These are phyloP conservation scores for Neuroscelio doddi DNA, from an alignment of 2,888 invertebrate species.

Conservation along the genomic window DNA sequence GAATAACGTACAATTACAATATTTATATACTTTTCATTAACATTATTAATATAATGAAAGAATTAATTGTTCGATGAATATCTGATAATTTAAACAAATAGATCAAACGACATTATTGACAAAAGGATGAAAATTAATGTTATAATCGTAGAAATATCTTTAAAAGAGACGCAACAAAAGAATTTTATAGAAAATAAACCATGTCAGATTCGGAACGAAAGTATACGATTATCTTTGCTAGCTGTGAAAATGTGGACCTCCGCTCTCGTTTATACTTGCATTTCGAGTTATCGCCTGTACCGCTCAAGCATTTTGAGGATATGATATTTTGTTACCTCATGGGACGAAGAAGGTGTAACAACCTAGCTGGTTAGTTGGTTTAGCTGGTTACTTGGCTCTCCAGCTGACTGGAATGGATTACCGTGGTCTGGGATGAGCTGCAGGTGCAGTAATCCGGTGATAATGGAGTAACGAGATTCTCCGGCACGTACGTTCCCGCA, in stretches of 20 bases:
- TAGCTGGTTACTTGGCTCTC: slow-evolving; percentile 23
- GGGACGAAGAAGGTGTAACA: slow-evolving; percentile 11
- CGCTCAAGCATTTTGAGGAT: slow-evolving; percentile 48
- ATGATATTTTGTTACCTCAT: slow-evolving; percentile 51
- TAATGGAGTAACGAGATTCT: slow-evolving; percentile 70
- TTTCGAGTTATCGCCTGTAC: slow-evolving; percentile 15
- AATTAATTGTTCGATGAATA: no score
- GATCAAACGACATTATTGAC: no score
- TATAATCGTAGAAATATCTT: slow-evolving; percentile 20
- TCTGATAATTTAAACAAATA: no score
- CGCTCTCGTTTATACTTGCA: slow-evolving; percentile 16
- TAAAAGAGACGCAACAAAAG: slow-evolving; percentile 22
- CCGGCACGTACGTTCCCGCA: slow-evolving; percentile 66
- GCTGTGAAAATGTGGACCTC: slow-evolving; percentile 6
- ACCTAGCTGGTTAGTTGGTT: slow-evolving; percentile 18
- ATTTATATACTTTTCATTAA: no score
- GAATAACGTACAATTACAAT: no score
- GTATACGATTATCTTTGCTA: no score
- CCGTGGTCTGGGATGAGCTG: slow-evolving; percentile 54
- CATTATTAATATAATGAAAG: no score
- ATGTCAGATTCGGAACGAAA: background rate
- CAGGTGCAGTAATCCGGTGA: slow-evolving; percentile 66
- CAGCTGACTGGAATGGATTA: slow-evolving; percentile 52
- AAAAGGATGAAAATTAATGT: slow-evolving; percentile 29
- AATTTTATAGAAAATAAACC: slow-evolving; percentile 5